Percentiles rank a stretch among this genome's conserved stretches.
These are phyloP conservation scores for Genyomyrus donnyi DNA, from an alignment of 2,113 vertebrate genomes.

Conservation along the genomic window DNA sequence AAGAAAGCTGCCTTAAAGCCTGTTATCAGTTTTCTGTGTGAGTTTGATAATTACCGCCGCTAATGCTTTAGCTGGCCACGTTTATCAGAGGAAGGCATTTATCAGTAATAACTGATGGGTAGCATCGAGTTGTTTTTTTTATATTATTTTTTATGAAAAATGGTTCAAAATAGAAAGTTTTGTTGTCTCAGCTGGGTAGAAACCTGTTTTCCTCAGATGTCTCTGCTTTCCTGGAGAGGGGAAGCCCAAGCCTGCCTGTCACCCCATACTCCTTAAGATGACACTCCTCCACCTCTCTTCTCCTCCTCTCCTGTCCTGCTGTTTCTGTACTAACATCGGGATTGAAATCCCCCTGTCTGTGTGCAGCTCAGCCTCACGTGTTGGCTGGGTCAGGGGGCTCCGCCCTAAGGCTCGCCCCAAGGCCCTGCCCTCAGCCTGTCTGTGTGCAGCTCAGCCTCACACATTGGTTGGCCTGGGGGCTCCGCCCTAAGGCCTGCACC, in stretches of 20 bases:
- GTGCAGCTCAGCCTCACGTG: neutral
- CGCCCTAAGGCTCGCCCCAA: neutral
- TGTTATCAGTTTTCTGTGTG: neutral
- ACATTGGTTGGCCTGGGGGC: slow-evolving; percentile 26
- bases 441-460: neutral
- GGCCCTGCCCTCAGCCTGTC: neutral
- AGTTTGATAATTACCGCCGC: neutral
- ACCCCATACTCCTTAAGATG: neutral
- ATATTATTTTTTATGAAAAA: neutral
- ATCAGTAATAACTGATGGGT: neutral
- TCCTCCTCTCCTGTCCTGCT: neutral
- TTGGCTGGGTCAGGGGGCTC: neutral
- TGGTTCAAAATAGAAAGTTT: neutral
- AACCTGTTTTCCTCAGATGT: neutral
- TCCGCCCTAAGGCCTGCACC: neutral
- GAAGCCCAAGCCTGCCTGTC: neutral
- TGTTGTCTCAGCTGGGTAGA: neutral
- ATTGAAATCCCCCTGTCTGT: neutral
- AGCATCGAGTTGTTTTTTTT: neutral
- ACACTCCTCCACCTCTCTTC: neutral
- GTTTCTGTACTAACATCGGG: slow-evolving; percentile 20
- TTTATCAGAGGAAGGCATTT: neutral
- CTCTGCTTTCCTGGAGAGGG: neutral
- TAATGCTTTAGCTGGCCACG: neutral
- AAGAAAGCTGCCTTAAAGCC: neutral